Percentiles rank a stretch among this genome's conserved stretches.
phyloP scores from a whole-genome alignment of 2,797 vertebrate species.

The Tapera naevia region DNA sequence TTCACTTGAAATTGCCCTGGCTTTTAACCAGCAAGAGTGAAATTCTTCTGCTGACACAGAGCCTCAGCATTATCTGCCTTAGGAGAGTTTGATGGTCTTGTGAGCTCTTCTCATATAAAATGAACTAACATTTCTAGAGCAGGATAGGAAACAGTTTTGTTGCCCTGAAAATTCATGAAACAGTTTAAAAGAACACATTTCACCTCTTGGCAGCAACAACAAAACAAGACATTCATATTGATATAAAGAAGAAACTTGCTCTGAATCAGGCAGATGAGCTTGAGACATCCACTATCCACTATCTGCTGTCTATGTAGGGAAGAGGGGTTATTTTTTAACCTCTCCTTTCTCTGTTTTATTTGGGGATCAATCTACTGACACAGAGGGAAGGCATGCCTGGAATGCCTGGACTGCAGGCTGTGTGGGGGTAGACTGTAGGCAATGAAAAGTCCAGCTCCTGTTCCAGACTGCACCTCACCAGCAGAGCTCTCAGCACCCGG shows the following conservation, averaged over 20 bases:
- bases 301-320: background rate
- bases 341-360: background rate
- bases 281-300: background rate
- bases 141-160: background rate
- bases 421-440: background rate
- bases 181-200: background rate
- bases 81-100: background rate
- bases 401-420: background rate
- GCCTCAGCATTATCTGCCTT: background rate
- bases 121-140: background rate
- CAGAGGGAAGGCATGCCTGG: background rate
- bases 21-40: background rate
- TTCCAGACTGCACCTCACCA: background rate
- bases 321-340: background rate
- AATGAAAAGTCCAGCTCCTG: background rate
- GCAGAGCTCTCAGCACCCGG: background rate
- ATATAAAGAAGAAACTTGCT: background rate
- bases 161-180: background rate
- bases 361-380: background rate
- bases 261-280: background rate
- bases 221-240: background rate
- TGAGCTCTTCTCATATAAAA: accelerated
- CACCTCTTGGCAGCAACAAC: background rate
- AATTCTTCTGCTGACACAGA: background rate
- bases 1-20: background rate